Conservation (phyloP, 1,140 invertebrate species). For the Drosophila kanapiae region DNA sequence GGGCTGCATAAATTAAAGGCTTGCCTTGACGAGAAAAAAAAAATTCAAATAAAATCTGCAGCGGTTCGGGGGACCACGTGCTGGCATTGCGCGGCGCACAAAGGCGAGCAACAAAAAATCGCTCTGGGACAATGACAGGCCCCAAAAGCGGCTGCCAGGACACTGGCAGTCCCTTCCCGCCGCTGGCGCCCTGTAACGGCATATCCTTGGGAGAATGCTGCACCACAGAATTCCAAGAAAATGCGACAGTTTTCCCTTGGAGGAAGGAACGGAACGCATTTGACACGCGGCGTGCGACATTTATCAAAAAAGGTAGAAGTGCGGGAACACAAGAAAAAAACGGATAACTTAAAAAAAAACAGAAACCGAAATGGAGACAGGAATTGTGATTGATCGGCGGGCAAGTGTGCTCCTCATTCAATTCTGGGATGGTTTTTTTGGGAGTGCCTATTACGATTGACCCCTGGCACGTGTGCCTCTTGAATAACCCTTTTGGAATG, state of each 20-base stretch:
- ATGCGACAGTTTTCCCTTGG: slow-evolving; percentile 64
- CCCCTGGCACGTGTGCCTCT: slow-evolving; percentile 50
- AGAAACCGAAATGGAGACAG: slow-evolving; percentile 36
- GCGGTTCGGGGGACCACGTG: slow-evolving; percentile 27
- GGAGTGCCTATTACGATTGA: slow-evolving; percentile 40
- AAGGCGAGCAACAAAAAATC: slow-evolving; percentile 72
- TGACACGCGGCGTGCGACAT: slow-evolving; percentile 77
- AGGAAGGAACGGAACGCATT: slow-evolving; percentile 43
- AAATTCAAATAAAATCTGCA: slow-evolving; percentile 44
- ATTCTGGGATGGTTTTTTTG: slow-evolving; percentile 18
- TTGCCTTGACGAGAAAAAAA: slow-evolving; percentile 54
- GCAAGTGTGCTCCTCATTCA: slow-evolving; percentile 55
- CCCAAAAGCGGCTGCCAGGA: slow-evolving; percentile 65
- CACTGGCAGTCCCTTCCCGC: slow-evolving; percentile 18
- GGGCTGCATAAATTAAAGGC: slow-evolving; percentile 84
- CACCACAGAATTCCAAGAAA: slow-evolving; percentile 69
- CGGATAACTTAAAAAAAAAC: slow-evolving; percentile 47
- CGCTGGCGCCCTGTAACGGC: slow-evolving; percentile 42
- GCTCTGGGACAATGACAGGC: slow-evolving; percentile 71
- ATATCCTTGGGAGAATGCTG: slow-evolving; percentile 77
- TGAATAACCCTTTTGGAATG: slow-evolving; percentile 51
- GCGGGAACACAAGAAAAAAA: slow-evolving; percentile 34
- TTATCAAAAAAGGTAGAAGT: slow-evolving; percentile 70
- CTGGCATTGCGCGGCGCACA: slow-evolving; percentile 42
- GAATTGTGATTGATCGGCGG: slow-evolving; percentile 79